A percentile compares a stretch with the other conserved stretches of the same genome.
Evolutionary conservation across 2,888 invertebrate species (phyloP).

Genomic region (Dione juno): DNA sequence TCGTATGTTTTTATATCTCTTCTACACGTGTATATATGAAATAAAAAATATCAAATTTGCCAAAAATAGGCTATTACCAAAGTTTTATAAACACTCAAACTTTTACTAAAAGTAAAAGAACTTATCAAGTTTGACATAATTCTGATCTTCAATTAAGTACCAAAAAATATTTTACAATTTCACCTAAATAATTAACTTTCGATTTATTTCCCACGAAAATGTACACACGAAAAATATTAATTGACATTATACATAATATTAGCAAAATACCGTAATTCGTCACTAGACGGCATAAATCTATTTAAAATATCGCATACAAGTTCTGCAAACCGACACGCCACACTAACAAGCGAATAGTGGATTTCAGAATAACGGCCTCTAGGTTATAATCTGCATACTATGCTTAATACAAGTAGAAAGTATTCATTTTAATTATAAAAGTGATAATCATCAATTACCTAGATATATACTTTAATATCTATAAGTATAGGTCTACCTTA

Average conservation of each 20-base stretch:
- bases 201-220: not conserved
- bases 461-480: not conserved
- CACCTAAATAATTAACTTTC: not conserved
- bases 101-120: not conserved
- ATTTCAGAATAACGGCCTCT: too few species aligned
- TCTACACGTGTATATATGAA: too few species aligned
- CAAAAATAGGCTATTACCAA: not conserved
- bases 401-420: too few species aligned
- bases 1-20: too few species aligned
- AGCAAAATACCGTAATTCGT: slow-evolving; percentile 3
- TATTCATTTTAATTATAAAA: not conserved
- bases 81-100: not conserved
- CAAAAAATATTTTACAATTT: not conserved
- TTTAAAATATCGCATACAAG: not conserved
- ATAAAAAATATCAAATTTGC: not conserved
- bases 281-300: not conserved
- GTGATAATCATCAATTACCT: not conserved
- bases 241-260: not conserved
- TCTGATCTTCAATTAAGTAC: not conserved
- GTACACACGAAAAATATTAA: not conserved
- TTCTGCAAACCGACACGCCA: not conserved
- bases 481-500: too few species aligned
- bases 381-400: too few species aligned
- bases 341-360: too few species aligned
- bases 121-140: slow-evolving; percentile 7